Base-by-base conservation (phyloP, 2,888 invertebrate genomes). In the Mechanitis messenoides region DNA sequence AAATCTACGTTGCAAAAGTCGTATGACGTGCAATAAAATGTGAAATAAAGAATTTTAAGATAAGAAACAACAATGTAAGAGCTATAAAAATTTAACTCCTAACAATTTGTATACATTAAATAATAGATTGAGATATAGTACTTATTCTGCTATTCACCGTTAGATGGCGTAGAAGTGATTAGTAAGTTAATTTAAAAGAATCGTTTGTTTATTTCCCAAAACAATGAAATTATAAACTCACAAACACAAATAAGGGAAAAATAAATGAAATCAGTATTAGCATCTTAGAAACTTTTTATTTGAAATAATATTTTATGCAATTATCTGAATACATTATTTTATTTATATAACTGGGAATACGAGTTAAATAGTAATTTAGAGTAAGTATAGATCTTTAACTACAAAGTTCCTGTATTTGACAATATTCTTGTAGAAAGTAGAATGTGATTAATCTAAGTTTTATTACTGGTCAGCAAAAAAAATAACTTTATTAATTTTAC, bases 381-480 rank as follows among this genome's bases (percentile, higher is more conserved):
- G 53, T 65, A 61, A 63, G 66, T 56, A 67, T 70, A 72, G 69
- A 60, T 45, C 58, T 66, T 68, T 70, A 70, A 67, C 63, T 60
- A 67, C 66, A 67, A 85, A 84, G 87, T 87, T 87, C 87, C 87
- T 87, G 78, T 81, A 72, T 70, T 77, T 79, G 87, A 87, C 87
- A 87, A 87, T 87, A 87, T 85, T 71, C 69, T 64, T 69, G 68
- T 73, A 72, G 71, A 60, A 58, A 12, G 55, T 63, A 64, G 42
- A 42, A 42, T 42, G 42, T 42, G 42, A 42, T 5, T 9, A 53
- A 57, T 61, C 61, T 61, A 53, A 67, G 62, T 64, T 55, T 42
- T 42, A 42, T 9, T 9, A 42, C 42, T 9, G 42, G 42, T 9
- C 42, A 42, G 42, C 42, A 42, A 11, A 42, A 42, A 42, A 7